Evolutionary conservation across 1,140 invertebrate species (phyloP).

Genomic region (Glossosoma conforme): DNA sequence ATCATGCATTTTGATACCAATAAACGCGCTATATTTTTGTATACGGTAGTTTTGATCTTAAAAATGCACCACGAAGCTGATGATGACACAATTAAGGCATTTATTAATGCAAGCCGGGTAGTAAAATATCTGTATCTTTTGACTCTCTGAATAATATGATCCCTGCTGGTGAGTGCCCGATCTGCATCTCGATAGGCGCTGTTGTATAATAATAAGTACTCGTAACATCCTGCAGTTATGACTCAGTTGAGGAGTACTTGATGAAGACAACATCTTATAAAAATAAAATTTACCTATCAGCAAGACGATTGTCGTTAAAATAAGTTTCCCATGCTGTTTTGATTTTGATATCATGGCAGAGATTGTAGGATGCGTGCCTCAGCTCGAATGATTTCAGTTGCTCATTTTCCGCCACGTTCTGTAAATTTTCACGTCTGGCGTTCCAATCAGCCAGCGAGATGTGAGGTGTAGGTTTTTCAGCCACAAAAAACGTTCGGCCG

Average conservation of each 20-base stretch:
- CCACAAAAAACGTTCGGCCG: slow-evolving; percentile 51
- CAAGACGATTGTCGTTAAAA: slow-evolving; percentile 69
- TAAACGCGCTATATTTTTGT: too few relatives aligned
- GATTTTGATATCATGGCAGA: slow-evolving; percentile 74
- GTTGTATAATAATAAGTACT: too few relatives aligned
- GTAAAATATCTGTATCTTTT: too few relatives aligned
- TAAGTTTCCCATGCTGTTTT: slow-evolving; percentile 80
- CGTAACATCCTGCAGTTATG: not conserved
- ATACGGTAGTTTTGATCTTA: too few relatives aligned
- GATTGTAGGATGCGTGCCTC: slow-evolving; percentile 63
- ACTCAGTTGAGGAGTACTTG: slow-evolving; percentile 6
- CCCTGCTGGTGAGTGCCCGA: too few relatives aligned
- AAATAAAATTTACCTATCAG: slow-evolving; percentile 60
- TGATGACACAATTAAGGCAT: too few relatives aligned
- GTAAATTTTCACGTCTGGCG: slow-evolving; percentile 59
- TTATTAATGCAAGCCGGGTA: too few relatives aligned
- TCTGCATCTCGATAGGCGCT: too few relatives aligned
- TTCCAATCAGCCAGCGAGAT: slow-evolving; percentile 69
- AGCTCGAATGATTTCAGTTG: slow-evolving; percentile 60
- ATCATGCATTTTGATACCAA: too few relatives aligned
- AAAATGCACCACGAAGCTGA: too few relatives aligned
- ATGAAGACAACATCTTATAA: not conserved
- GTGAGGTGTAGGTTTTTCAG: slow-evolving; percentile 65
- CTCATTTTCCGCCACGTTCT: slow-evolving; percentile 51
- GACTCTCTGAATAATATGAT: too few relatives aligned